phyloP scores from a whole-genome alignment of 2,888 invertebrate genomes.

The Urechis unicinctus region DNA sequence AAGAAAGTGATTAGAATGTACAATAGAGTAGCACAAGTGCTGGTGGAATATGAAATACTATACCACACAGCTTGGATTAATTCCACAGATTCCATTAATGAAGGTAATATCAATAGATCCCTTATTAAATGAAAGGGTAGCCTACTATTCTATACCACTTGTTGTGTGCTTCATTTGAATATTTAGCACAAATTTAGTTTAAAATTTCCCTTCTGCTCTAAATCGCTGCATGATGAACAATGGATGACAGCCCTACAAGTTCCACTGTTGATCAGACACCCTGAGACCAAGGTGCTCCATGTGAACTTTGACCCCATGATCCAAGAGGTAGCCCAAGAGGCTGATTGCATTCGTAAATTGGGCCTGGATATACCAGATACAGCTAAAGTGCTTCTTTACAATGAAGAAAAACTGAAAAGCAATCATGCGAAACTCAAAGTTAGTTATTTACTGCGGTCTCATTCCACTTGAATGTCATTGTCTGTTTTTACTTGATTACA shows the following conservation, averaged over 20 bases:
- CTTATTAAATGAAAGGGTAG: too few relatives aligned
- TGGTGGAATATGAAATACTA: slow-evolving; percentile 75
- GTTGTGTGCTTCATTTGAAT: background rate
- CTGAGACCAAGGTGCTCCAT: slow-evolving; percentile 60
- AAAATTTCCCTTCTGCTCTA: too few relatives aligned
- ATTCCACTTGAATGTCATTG: background rate
- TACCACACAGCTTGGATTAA: slow-evolving; percentile 76
- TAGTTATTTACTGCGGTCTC: slow-evolving; percentile 24
- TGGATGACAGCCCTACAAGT: slow-evolving; percentile 59
- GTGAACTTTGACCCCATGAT: slow-evolving; percentile 67
- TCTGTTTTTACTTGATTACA: too few relatives aligned
- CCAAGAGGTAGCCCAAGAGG: slow-evolving; percentile 68
- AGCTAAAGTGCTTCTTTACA: slow-evolving; percentile 68
- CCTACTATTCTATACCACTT: too few relatives aligned
- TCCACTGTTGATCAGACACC: slow-evolving; percentile 66
- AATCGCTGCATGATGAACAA: slow-evolving; percentile 49
- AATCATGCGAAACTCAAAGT: slow-evolving; percentile 61
- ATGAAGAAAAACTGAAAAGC: slow-evolving; percentile 63
- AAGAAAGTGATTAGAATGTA: slow-evolving; percentile 54
- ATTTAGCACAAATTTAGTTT: background rate
- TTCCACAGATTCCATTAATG: slow-evolving; percentile 65
- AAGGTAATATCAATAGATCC: slow-evolving; percentile 12
- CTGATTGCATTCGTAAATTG: slow-evolving; percentile 74
- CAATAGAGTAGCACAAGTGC: slow-evolving; percentile 71
- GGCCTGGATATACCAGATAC: slow-evolving; percentile 69